Evolutionary conservation across 2,888 invertebrate genomes (phyloP).

Genomic region (Pteria penguin): DNA sequence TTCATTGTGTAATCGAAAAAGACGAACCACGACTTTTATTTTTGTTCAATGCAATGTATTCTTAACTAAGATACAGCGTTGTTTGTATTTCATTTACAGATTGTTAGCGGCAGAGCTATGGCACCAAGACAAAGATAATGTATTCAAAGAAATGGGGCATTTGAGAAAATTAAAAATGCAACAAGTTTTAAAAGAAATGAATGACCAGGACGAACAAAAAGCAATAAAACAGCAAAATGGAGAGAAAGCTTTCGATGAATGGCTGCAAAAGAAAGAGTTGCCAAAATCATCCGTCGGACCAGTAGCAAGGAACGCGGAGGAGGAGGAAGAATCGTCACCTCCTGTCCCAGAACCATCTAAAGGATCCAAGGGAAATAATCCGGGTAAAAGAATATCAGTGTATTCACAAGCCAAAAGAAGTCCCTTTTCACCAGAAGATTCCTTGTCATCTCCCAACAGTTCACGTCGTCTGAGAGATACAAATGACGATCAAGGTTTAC

Average conservation of each 20-base stretch:
- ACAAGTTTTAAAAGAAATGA: constrained; percentile 74
- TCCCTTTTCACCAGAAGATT: constrained; percentile 29
- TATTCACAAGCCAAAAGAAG: not conserved
- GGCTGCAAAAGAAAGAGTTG: constrained; percentile 54
- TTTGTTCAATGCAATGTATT: too few species aligned
- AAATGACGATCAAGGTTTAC: constrained; percentile 18
- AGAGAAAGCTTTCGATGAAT: constrained; percentile 73
- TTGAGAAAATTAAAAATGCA: constrained; percentile 76
- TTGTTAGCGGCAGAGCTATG: constrained; percentile 78
- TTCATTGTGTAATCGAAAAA: too few species aligned
- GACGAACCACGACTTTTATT: too few species aligned
- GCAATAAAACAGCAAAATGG: constrained; percentile 68
- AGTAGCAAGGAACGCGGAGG: constrained; percentile 2
- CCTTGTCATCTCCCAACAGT: constrained; percentile 21
- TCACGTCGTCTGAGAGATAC: constrained; percentile 1
- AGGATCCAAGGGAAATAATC: constrained; percentile 34
- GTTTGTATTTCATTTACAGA: constrained; percentile 59
- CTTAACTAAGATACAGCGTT: too few species aligned
- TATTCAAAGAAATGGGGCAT: constrained; percentile 75
- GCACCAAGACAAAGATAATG: constrained; percentile 78
- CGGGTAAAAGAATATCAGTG: not conserved
- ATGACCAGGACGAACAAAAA: constrained; percentile 71
- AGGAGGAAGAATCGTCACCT: constrained; percentile 4
- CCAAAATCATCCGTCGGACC: constrained; percentile 12
- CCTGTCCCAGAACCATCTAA: constrained; percentile 4